These are phyloP conservation scores for Mus spretus DNA, from an alignment of 2,797 vertebrate species.

Conservation along the genomic window DNA sequence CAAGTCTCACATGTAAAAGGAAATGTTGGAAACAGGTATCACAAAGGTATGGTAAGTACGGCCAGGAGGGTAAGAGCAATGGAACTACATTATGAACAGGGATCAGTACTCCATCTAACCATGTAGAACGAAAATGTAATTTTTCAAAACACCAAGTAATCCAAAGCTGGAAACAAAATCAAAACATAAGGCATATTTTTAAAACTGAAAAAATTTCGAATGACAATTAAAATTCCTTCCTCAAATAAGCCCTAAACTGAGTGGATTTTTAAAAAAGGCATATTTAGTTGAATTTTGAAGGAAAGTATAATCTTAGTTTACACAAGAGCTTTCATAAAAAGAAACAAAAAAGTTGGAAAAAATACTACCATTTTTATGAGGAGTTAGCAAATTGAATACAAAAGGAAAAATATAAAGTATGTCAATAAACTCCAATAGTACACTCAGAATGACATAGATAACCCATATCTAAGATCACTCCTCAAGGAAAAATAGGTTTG, in stretches of 20 bases:
- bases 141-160: conserved; percentile 12
- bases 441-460: not conserved
- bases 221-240: not conserved
- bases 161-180: not conserved
- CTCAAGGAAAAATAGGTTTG: not conserved
- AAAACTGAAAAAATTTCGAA: conserved; percentile 40
- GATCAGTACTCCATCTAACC: not conserved
- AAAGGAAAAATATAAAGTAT: not conserved
- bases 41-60: not conserved
- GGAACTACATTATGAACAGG: conserved; percentile 13
- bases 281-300: conserved; percentile 25
- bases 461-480: not conserved
- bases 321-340: conserved; percentile 32
- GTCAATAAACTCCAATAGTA: not conserved
- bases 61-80: not conserved
- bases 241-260: not conserved
- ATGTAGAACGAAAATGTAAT: not conserved
- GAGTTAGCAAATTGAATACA: conserved; percentile 10
- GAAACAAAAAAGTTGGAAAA: not conserved
- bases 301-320: not conserved
- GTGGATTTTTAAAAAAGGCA: not conserved
- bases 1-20: not conserved
- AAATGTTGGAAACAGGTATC: not conserved
- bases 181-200: conserved; percentile 20
- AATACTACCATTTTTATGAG: conserved; percentile 24